Conservation (phyloP, 2,888 invertebrate species). For the Pterobdella sp. region DNA sequence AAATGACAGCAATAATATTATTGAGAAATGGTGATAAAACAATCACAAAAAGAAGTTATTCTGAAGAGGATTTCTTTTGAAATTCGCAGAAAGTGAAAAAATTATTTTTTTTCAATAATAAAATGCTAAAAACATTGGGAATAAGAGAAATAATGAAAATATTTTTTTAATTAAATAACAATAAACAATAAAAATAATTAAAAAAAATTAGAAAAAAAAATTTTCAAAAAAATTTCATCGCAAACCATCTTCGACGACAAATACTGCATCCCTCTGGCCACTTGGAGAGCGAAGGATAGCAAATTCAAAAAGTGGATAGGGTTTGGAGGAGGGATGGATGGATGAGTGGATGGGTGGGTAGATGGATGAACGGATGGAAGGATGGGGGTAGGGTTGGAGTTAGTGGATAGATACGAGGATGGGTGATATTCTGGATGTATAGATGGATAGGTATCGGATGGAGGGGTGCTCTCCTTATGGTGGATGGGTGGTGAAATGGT, state of each 20-base stretch:
- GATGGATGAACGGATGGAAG: neutral
- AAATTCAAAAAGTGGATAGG: conserved; percentile 78
- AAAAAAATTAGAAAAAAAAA: neutral
- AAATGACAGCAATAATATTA: too few relatives aligned
- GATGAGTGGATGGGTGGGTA: neutral
- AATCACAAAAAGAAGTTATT: too few relatives aligned
- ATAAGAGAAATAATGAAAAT: conserved; percentile 7
- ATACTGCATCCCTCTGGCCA: conserved; percentile 96
- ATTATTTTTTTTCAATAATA: too few relatives aligned
- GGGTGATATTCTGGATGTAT: too few relatives aligned
- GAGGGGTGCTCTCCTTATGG: too few relatives aligned
- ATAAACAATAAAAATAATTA: neutral
- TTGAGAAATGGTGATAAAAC: too few relatives aligned
- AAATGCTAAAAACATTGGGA: too few relatives aligned
- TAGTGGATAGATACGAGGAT: neutral
- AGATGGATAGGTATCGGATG: too few relatives aligned
- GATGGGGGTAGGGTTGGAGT: neutral
- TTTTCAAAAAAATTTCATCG: neutral
- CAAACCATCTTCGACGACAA: conserved; percentile 78
- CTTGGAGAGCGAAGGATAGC: conserved; percentile 90
- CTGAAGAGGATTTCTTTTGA: too few relatives aligned
- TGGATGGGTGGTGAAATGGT: neutral
- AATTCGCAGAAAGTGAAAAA: too few relatives aligned
- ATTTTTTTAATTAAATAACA: neutral
- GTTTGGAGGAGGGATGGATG: conserved; percentile 41